phyloP scores from a whole-genome alignment of 2,888 invertebrate species.

The Caenorhabditis japonica region DNA sequence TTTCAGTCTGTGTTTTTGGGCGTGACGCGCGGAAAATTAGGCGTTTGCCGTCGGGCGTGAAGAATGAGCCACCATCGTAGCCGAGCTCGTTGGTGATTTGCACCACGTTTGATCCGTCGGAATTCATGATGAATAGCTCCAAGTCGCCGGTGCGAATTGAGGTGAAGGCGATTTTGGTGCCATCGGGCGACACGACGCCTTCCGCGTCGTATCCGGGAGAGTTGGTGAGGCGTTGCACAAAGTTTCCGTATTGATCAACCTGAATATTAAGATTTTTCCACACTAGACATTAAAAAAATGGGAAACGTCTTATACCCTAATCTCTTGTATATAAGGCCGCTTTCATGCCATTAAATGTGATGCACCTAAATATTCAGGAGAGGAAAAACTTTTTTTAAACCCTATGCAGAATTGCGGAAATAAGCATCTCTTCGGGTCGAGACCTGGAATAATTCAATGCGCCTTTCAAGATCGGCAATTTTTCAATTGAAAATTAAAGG shows the following conservation, averaged over 20 bases:
- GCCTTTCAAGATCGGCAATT: too few relatives aligned
- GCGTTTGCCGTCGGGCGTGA: conserved; percentile 72
- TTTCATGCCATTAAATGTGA: too few relatives aligned
- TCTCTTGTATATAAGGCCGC: too few relatives aligned
- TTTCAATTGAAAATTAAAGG: too few relatives aligned
- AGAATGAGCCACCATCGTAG: conserved; percentile 76
- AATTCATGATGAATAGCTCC: conserved; percentile 71
- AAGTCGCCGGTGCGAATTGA: conserved; percentile 69
- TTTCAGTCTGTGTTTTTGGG: conserved; percentile 66
- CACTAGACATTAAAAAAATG: too few relatives aligned
- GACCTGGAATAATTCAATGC: too few relatives aligned
- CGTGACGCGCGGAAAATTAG: conserved; percentile 73
- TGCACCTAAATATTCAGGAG: too few relatives aligned
- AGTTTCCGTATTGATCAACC: conserved; percentile 72
- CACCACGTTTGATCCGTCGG: conserved; percentile 63
- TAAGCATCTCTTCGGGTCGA: too few relatives aligned
- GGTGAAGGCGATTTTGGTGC: conserved; percentile 71
- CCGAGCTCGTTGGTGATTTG: conserved; percentile 69
- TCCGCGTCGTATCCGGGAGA: conserved; percentile 71
- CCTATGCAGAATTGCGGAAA: too few relatives aligned
- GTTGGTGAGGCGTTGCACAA: conserved; percentile 68
- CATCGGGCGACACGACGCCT: conserved; percentile 67
- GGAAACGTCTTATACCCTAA: too few relatives aligned
- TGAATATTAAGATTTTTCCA: too few relatives aligned
- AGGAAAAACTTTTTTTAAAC: too few relatives aligned